Conservation (phyloP, 1,140 invertebrate species). For the Adoxophyes honmai region DNA sequence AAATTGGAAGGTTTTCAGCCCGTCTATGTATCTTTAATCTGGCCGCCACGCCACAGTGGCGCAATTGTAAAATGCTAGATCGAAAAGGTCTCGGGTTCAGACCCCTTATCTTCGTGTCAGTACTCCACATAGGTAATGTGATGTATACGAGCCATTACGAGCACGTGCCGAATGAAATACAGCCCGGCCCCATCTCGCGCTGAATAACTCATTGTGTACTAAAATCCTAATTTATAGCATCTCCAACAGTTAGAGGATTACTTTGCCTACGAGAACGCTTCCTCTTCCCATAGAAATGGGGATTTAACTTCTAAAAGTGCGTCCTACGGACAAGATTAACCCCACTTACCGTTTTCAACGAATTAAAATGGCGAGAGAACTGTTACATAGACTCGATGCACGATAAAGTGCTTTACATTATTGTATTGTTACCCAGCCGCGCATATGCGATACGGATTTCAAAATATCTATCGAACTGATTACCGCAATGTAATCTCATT, state of each 20-base stretch:
- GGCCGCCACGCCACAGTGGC: slow-evolving; percentile 49
- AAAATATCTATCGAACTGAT: neutral
- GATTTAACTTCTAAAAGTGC: neutral
- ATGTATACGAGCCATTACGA: slow-evolving; percentile 7
- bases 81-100: slow-evolving; percentile 61
- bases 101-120: slow-evolving; percentile 50
- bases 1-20: slow-evolving; percentile 2
- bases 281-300: neutral
- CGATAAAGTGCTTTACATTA: too few species aligned
- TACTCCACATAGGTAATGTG: slow-evolving; percentile 14
- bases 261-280: neutral
- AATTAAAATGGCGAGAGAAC: neutral
- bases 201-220: slow-evolving; percentile 2
- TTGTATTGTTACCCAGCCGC: too few species aligned
- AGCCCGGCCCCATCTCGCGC: neutral
- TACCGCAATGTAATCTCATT: neutral
- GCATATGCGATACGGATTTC: neutral
- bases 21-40: slow-evolving; percentile 16
- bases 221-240: slow-evolving; percentile 14
- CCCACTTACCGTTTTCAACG: neutral
- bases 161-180: slow-evolving; percentile 4
- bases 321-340: neutral
- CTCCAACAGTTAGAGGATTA: neutral
- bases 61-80: slow-evolving; percentile 65
- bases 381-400: too few species aligned